Conservation (phyloP, 2,888 invertebrate genomes). For the Ypsolopha scabrella region DNA sequence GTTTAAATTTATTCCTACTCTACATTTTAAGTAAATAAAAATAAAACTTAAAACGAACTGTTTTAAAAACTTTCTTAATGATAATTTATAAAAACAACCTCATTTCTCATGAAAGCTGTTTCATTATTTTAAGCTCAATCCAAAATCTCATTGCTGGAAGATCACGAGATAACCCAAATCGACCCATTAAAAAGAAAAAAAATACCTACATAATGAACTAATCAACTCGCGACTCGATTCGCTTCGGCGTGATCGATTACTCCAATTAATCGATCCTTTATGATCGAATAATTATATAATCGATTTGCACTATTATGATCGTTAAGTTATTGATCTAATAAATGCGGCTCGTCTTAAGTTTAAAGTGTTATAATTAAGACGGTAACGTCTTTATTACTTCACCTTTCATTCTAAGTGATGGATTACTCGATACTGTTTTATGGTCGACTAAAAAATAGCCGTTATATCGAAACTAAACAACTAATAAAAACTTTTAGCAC, state of each 20-base stretch:
- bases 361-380: slow-evolving; percentile 33
- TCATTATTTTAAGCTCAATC: slow-evolving; percentile 27
- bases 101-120: slow-evolving; percentile 29
- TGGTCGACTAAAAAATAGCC: neutral
- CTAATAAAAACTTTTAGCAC: too few relatives aligned
- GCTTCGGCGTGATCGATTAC: slow-evolving; percentile 49
- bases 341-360: slow-evolving; percentile 35
- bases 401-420: slow-evolving; percentile 17
- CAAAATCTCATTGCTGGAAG: slow-evolving; percentile 41
- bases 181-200: slow-evolving; percentile 20
- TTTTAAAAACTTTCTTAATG: neutral
- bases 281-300: slow-evolving; percentile 43
- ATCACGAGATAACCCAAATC: slow-evolving; percentile 47
- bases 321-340: slow-evolving; percentile 55
- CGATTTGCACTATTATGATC: slow-evolving; percentile 43
- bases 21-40: neutral
- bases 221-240: slow-evolving; percentile 26
- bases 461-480: too few relatives aligned
- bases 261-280: slow-evolving; percentile 49
- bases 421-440: neutral
- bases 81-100: slow-evolving; percentile 23
- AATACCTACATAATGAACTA: slow-evolving; percentile 10
- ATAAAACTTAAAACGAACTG: too few relatives aligned
- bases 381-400: slow-evolving; percentile 47
- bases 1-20: neutral